A percentile compares a stretch with the other conserved stretches of the same genome.
Evolutionary conservation across 2,113 vertebrate genomes (phyloP).

Genomic region (Petromus typicus): DNA sequence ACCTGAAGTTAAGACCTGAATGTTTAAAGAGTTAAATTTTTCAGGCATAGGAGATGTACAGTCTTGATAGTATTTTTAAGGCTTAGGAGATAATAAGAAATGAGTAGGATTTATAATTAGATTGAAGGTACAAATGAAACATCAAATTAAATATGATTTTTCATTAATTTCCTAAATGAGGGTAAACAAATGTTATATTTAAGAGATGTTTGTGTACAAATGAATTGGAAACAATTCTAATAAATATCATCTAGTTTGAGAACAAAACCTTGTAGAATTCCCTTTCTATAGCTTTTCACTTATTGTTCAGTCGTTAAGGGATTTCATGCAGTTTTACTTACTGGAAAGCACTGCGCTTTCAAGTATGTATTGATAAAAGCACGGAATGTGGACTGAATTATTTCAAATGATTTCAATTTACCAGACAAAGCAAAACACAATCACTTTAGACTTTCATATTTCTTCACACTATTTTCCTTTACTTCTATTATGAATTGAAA

Average conservation of each 20-base stretch:
- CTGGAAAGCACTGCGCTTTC: not conserved
- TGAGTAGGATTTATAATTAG: conserved; percentile 1
- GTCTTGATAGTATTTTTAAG: not conserved
- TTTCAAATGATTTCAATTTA: conserved; percentile 34
- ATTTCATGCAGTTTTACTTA: not conserved
- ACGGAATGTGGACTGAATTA: not conserved
- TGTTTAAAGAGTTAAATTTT: conserved; percentile 50
- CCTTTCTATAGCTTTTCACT: not conserved
- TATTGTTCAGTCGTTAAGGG: not conserved
- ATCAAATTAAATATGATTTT: conserved; percentile 1
- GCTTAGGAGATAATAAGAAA: not conserved
- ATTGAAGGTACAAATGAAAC: conserved; percentile 39
- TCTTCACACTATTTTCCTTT: not conserved
- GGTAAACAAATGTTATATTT: not conserved
- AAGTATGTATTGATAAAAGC: not conserved
- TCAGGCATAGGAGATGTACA: not conserved
- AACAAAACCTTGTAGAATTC: not conserved
- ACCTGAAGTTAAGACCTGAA: not conserved
- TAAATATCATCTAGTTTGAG: not conserved
- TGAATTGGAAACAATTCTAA: conserved; percentile 31
- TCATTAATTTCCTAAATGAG: not conserved
- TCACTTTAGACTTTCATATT: not conserved
- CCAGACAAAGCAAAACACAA: not conserved
- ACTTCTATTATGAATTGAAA: not conserved
- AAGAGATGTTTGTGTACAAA: not conserved